Base-by-base conservation (phyloP, 2,888 invertebrate genomes). In the Alentia gelatinosa region DNA sequence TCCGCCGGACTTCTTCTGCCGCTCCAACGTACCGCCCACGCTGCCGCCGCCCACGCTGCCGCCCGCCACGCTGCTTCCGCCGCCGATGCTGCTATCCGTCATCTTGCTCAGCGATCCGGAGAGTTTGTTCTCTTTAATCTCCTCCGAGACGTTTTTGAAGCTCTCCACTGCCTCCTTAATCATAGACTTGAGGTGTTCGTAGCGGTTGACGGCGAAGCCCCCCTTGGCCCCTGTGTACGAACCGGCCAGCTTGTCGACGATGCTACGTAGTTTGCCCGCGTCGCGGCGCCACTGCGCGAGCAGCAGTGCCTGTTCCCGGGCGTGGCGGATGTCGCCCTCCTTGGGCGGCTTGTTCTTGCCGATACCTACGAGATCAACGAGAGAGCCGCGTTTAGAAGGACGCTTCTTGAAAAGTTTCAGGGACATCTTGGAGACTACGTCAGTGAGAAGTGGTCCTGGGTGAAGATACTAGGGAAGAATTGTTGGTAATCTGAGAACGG, bases 101-200 rank as follows among this genome's bases (percentile, higher is more conserved):
- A 79, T 35, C 30, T 33, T 86, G n/a, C 30, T 50, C 5, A 86
- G 86, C 15, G 37, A 63, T 19, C 39, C 56, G 1, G 89, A 15
- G 35, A 63, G n/a, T 35, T 68, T 68, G 33, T 3, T 30, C 15
- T 74, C 37, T 33, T 91, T 83, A 9, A 90, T 91, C 37, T 90
- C 90, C 75, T 89, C 39, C 30, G 50, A 15, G 37, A 84, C 39
- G 89, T 35, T 56, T 39, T 89, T 19, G 90, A 75, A 89, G 35
- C 91, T 79, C 68, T 56, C 30, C 26, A 92, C 50, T 4, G 92
- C 90, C 26, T 89, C 89, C 75, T 92, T 92, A 35, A 92, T 92
- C 92, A 92, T 92, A n/a, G 42, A 47, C 56, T 92, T 92, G 40
- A 92, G 75, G 35, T 91, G 90, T 37, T 92, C 92, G 68, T 92